phyloP scores from a whole-genome alignment of 2,797 vertebrate genomes.

The Epinephelus coioides region DNA sequence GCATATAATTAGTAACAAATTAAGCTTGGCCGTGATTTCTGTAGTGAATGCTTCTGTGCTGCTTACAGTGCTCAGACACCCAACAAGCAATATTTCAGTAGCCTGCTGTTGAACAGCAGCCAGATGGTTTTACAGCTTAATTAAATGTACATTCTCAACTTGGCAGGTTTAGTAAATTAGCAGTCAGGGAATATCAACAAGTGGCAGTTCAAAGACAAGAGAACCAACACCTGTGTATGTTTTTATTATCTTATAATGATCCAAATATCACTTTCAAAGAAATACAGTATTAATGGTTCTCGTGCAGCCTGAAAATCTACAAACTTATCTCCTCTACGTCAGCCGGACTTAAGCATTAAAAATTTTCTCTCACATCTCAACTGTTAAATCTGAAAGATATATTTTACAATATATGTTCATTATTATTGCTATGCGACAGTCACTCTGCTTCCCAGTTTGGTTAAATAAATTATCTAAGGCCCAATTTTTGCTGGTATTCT shows the following conservation, averaged over 20 bases:
- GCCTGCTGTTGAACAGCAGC: constrained; percentile 50
- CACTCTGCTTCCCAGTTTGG: not conserved
- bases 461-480: not conserved
- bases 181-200: constrained; percentile 47
- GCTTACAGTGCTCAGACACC: constrained; percentile 13
- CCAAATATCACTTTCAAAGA: not conserved
- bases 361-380: not conserved
- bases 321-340: not conserved
- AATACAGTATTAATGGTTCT: not conserved
- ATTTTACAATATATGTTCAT: no score
- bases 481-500: not conserved
- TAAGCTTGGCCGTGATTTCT: constrained; percentile 21
- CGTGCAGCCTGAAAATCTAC: not conserved
- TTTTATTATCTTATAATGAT: constrained; percentile 45
- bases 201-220: constrained; percentile 33
- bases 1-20: constrained; percentile 33
- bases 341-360: not conserved
- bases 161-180: constrained; percentile 59
- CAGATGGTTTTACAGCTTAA: constrained; percentile 58
- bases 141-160: constrained; percentile 58
- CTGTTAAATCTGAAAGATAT: not conserved
- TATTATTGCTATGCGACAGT: not conserved
- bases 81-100: constrained; percentile 47
- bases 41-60: constrained; percentile 6
- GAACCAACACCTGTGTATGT: constrained; percentile 36